phyloP scores from a whole-genome alignment of 2,113 vertebrate species.

The Meles meles region DNA sequence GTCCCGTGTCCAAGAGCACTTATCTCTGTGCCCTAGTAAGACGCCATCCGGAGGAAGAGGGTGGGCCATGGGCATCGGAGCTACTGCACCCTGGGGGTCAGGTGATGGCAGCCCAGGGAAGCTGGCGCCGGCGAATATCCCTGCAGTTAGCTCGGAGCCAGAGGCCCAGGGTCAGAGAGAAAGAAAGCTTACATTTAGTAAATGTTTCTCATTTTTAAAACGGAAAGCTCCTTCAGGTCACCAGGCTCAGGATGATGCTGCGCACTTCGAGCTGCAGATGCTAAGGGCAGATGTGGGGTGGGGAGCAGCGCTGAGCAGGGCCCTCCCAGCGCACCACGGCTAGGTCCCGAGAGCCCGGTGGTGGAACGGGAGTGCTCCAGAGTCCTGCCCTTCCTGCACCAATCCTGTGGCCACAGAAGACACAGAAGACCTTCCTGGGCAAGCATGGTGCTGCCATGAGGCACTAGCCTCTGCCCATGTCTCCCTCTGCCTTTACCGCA shows the following conservation, averaged over 20 bases:
- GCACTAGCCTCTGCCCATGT: too few species aligned
- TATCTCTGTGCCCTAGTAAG: neutral
- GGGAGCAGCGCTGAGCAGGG: neutral
- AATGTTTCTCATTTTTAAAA: neutral
- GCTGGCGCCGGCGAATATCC: neutral
- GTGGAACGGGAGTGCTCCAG: neutral
- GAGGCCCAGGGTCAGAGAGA: neutral
- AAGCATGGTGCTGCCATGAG: neutral
- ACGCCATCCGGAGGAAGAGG: neutral
- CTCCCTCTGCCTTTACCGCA: neutral
- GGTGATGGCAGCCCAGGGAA: neutral
- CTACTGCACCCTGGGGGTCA: neutral
- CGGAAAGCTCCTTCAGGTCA: neutral
- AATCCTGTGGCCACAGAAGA: neutral
- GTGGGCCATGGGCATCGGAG: fast-evolving
- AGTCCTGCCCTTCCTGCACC: neutral
- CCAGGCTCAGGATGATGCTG: neutral
- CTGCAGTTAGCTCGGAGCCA: too few species aligned
- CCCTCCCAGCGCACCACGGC: neutral
- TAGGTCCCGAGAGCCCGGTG: neutral
- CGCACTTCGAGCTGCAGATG: neutral
- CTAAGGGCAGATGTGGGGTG: neutral
- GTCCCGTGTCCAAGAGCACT: neutral
- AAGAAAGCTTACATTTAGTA: neutral
- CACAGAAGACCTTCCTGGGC: neutral